A percentile compares a stretch with the other conserved stretches of the same genome.
Evolutionary conservation across 2,797 vertebrate species (phyloP).

Genomic region (Enteromius mattozi): DNA sequence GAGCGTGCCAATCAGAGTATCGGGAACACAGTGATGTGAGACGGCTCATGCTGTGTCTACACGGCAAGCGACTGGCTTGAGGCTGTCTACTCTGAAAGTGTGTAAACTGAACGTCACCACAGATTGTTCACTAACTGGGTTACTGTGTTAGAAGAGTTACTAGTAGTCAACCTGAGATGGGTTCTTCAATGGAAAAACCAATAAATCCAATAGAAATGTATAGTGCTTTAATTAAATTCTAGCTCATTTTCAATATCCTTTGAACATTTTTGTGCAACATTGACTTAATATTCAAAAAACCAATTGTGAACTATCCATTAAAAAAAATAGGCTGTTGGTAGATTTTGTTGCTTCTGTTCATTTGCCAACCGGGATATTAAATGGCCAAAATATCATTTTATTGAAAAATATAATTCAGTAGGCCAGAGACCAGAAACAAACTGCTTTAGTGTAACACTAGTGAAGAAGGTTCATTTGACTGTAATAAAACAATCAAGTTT

Average conservation of each 20-base stretch:
- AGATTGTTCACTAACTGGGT: background rate
- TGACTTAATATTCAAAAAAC: background rate
- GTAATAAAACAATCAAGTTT: background rate
- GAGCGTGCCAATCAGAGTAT: constrained; percentile 18
- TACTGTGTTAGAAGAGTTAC: background rate
- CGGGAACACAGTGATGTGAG: constrained; percentile 12
- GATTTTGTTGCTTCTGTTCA: too few species aligned
- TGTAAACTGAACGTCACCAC: background rate
- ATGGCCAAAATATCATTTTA: background rate
- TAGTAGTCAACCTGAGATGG: background rate
- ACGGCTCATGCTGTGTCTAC: constrained; percentile 7
- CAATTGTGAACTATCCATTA: background rate
- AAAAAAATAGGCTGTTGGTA: background rate
- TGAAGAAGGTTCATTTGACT: background rate
- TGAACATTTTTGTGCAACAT: background rate
- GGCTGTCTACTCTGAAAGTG: background rate
- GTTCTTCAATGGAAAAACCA: background rate
- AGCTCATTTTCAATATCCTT: background rate
- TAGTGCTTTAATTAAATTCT: background rate
- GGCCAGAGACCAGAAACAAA: background rate
- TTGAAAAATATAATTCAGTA: background rate
- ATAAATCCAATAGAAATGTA: background rate
- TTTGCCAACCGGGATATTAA: background rate
- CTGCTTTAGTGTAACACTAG: background rate
- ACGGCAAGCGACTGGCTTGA: background rate